Evolutionary conservation across 1,140 invertebrate species (phyloP), one percentile per base, ranked within the genome.

Genomic region (Gryon sp.): DNA sequence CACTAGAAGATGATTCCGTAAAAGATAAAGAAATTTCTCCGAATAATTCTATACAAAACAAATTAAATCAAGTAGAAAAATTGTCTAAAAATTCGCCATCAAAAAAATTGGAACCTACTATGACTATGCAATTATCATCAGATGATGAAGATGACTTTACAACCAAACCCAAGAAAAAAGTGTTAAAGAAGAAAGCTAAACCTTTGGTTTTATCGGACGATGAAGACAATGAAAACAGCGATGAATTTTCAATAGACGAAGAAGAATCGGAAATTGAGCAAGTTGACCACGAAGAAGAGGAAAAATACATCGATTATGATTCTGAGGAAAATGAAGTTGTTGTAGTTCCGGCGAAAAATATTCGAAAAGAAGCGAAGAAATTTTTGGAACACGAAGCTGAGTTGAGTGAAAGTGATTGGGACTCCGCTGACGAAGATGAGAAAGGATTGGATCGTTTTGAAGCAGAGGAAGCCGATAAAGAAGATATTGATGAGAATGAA

Each of bases 321-420:
- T 94, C 94, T 0, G 93, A 94, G 81, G 94, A 95, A 82, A 94
- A 95, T 86, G 93, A 94, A 88, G 90, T 93, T 72, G 81, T 87
- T 30, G 48, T 88, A 16, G 75, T 90, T 62, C 81, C 83, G 36
- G 88, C 81, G 45, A 88, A 80, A 43, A 87, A 89, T 70, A 90
- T 90, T 40, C 90, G 89, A 72, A 87, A 90, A 38, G 88, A 90
- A 18, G 85, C 89, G 0, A 84, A 86, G 40, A 92, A 94, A 19
- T 97, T 96, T 88, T 88, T 97, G 16, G 95, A 97, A 53, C 90
- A 93, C 28, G 96, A 97, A 87, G 96, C 96, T 0, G 95, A 97
- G 81, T 83, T 97, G 8, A 96, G 95, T 5, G 95, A 95, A 80
- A 94, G 93, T 28, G 95, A 96, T 69, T 93, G 91, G 90, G 93